Evolutionary conservation across 2,888 invertebrate genomes (phyloP), one percentile per base, ranked within the genome.

Genomic region (Mesorhabditis spiculigera): DNA sequence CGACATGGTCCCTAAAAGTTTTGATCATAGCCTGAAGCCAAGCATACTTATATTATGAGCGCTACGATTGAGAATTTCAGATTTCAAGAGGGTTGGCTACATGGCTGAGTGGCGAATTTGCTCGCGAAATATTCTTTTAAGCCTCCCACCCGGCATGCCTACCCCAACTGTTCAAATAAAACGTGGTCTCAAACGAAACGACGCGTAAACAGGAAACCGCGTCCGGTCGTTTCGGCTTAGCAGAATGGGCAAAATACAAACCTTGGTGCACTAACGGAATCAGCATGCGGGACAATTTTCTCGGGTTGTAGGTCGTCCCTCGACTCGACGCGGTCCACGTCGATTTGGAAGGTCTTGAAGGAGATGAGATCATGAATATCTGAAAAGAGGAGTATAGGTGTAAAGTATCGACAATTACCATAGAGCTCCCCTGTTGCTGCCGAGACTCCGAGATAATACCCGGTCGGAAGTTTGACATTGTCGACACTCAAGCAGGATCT

Each of bases 341-440:
- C 95, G 71, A 97, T 89, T 86, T 97, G 95, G 86, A 92, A 97
- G 85, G 95, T 90, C 88, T 94, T 93, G 73, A 98, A 90, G 3
- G 94, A 91, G 74, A 94, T 89, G 74, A 98, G 90, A 87, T 98
- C 97, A 87, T 98, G 98, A 87, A 93, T 94, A 89, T 98, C 98
- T 73, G 93, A 91, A 86, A 85, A 65, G 45, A 61, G 62, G 16
- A 1, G 42, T 58, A 62, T 41, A 13, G 70, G 3, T 5, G 5
- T 28, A n/a, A 65, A 63, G 61, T 8, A 8, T 43, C 44, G 42
- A 43, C n/a, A 45, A 66, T 61, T 66, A 89, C 89, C 89, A 75
- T 88, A 87, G 64, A 99, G 89, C 86, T 98, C 96, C 3, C 98
- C 98, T 0, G 98, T 99, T 1, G 95, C 95, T 0, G 98, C 94